Percentiles rank a stretch among this genome's conserved stretches.
Conservation (phyloP, 2,113 vertebrate genomes). For the Alectura lathami region DNA sequence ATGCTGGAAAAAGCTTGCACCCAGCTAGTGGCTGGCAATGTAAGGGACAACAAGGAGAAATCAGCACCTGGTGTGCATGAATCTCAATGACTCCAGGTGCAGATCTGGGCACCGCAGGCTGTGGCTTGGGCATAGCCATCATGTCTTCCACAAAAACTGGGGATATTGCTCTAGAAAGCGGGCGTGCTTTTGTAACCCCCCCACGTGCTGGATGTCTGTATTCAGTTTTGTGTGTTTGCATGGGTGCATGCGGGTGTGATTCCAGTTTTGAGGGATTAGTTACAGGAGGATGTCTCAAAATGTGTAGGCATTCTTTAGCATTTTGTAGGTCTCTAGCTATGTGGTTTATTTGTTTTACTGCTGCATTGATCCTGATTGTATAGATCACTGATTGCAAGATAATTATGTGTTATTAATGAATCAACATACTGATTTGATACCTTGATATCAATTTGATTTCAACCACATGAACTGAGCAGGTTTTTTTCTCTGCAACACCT, state of each 20-base stretch:
- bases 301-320: fast-evolving
- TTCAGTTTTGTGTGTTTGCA: fast-evolving
- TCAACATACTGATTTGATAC: not conserved
- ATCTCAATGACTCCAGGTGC: fast-evolving
- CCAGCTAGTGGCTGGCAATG: not conserved
- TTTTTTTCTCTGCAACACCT: not conserved
- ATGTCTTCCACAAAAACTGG: not conserved
- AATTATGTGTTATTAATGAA: not conserved
- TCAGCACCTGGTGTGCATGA: fast-evolving
- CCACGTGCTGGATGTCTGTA: fast-evolving
- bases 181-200: fast-evolving
- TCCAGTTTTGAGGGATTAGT: not conserved
- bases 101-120: not conserved
- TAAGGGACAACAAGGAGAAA: not conserved
- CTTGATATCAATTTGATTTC: not conserved
- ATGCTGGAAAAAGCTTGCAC: not conserved
- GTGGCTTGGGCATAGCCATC: fast-evolving
- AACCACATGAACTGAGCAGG: not conserved
- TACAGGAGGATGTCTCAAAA: not conserved
- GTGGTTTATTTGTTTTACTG: not conserved
- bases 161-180: not conserved
- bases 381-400: not conserved
- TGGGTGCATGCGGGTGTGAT: not conserved
- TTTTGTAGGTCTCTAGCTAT: not conserved
- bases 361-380: slow-evolving; percentile 5